Evolutionary conservation across 2,888 invertebrate species (phyloP).

Genomic region (Perizoma flavofasciatum): DNA sequence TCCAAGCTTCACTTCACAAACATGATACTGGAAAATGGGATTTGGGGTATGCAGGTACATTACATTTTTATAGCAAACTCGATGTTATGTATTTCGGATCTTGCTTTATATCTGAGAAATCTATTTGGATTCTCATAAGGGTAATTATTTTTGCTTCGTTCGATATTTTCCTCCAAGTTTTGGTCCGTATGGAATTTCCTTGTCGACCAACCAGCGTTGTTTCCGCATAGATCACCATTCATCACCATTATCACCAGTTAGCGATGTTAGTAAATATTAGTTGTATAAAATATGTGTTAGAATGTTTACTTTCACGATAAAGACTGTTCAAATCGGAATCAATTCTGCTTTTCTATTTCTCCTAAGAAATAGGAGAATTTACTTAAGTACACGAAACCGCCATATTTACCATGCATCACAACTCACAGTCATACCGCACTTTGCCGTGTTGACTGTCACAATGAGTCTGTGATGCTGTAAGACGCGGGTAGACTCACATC

Average conservation of each 20-base stretch:
- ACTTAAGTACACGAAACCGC: conserved; percentile 10
- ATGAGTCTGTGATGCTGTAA: conserved; percentile 43
- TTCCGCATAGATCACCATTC: too few relatives aligned
- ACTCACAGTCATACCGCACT: conserved; percentile 35
- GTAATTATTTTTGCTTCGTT: background rate
- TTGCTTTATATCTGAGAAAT: background rate
- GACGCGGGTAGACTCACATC: conserved; percentile 48
- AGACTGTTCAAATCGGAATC: background rate
- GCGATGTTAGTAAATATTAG: too few relatives aligned
- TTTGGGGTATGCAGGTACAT: conserved; percentile 1
- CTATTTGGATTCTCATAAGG: background rate
- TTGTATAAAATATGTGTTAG: too few relatives aligned
- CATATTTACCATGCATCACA: conserved; percentile 26
- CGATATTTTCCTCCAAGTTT: background rate
- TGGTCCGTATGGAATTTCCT: background rate
- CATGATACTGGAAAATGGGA: conserved; percentile 5
- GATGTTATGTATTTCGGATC: too few relatives aligned
- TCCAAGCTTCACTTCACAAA: conserved; percentile 11
- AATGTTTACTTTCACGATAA: too few relatives aligned
- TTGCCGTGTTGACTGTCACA: conserved; percentile 50
- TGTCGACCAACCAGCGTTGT: too few relatives aligned
- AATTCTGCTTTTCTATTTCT: background rate
- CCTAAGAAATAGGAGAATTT: conserved; percentile 7
- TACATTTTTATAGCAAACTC: too few relatives aligned
- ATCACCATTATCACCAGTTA: too few relatives aligned